Conservation (phyloP, 2,888 invertebrate species). For the Lapara coniferarum region DNA sequence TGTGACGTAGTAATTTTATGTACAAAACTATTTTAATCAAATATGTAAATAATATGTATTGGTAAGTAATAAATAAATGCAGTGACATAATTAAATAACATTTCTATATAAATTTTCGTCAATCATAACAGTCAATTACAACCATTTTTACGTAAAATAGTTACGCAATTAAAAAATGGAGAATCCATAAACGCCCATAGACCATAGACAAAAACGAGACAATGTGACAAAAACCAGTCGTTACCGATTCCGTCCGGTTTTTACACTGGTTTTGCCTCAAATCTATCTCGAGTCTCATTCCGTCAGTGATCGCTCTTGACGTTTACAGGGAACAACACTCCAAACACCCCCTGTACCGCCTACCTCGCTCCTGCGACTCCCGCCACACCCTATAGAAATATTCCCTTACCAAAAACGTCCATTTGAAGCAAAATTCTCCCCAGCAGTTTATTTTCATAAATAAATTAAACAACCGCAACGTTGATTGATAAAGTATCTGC, state of each 20-base stretch:
- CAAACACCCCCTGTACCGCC: constrained; percentile 38
- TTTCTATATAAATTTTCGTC: neutral
- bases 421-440: constrained; percentile 18
- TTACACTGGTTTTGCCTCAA: constrained; percentile 48
- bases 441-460: constrained; percentile 19
- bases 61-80: too few relatives aligned
- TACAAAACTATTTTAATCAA: too few relatives aligned
- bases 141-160: neutral
- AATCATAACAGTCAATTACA: neutral
- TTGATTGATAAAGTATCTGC: constrained; percentile 6
- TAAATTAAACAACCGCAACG: constrained; percentile 14
- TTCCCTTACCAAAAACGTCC: constrained; percentile 42
- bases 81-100: neutral
- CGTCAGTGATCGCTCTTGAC: constrained; percentile 68
- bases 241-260: constrained; percentile 51
- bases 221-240: constrained; percentile 39
- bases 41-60: too few relatives aligned
- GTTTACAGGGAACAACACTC: constrained; percentile 77
- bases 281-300: constrained; percentile 59
- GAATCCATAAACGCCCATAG: constrained; percentile 8
- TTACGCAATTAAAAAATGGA: neutral
- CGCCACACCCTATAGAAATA: constrained; percentile 40
- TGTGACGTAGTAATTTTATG: too few relatives aligned
- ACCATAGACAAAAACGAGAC: constrained; percentile 27
- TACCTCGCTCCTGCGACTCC: constrained; percentile 37